Conservation (phyloP, 2,113 vertebrate species). For the Helogale parvula region DNA sequence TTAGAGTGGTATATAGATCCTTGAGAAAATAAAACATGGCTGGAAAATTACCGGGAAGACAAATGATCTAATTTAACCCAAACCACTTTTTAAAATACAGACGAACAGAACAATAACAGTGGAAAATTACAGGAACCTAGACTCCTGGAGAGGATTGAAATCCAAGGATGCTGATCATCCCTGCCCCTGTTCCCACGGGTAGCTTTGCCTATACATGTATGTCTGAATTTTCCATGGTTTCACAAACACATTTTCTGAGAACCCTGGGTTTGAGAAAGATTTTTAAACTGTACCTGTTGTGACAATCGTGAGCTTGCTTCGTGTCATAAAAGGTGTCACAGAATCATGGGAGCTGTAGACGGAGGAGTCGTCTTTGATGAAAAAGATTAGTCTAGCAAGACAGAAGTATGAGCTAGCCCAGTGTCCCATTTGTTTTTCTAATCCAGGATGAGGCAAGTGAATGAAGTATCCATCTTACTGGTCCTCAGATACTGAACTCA, state of each 20-base stretch:
- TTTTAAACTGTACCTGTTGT: neutral
- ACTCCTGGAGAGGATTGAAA: neutral
- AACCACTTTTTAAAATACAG: slow-evolving; percentile 73
- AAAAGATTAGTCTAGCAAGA: neutral
- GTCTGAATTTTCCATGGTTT: neutral
- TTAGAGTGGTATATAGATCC: slow-evolving; percentile 58
- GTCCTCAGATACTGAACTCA: neutral
- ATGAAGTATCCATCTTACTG: neutral
- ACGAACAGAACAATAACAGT: slow-evolving; percentile 76
- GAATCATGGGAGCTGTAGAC: neutral
- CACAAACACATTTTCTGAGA: neutral
- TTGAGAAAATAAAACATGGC: slow-evolving; percentile 67
- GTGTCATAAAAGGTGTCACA: neutral
- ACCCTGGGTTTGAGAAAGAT: neutral
- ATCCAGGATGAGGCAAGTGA: neutral
- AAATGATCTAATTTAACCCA: slow-evolving; percentile 75
- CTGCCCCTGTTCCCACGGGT: neutral
- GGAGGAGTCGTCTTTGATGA: neutral
- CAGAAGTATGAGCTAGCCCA: neutral
- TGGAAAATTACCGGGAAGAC: slow-evolving; percentile 77
- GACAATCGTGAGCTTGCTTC: neutral
- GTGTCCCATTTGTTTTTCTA: neutral
- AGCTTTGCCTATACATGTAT: neutral
- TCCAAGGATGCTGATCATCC: neutral
- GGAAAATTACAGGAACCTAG: slow-evolving; percentile 74